A percentile compares a stretch with the other conserved stretches of the same genome.
These are phyloP conservation scores for Pedionomus torquatus DNA, from an alignment of 2,113 vertebrate genomes.

Conservation along the genomic window DNA sequence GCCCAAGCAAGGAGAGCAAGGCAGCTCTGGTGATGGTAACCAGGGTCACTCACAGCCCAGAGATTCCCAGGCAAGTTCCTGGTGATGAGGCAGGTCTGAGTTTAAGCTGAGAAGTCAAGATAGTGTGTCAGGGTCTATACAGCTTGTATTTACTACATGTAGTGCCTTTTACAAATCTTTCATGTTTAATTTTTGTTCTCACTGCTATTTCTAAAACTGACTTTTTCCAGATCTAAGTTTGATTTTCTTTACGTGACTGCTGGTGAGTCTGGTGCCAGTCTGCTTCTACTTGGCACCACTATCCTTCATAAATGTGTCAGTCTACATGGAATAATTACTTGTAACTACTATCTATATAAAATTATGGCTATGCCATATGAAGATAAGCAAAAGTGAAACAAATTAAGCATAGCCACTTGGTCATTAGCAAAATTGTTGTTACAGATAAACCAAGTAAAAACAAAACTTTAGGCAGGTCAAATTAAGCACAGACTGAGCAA, in stretches of 20 bases:
- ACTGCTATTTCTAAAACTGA: not conserved
- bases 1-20: not conserved
- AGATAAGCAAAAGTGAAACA: not conserved
- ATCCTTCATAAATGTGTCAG: not conserved
- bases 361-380: not conserved
- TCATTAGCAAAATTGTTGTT: not conserved
- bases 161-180: not conserved
- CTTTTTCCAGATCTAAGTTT: not conserved
- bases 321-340: not conserved
- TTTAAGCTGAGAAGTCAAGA: not conserved
- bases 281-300: not conserved
- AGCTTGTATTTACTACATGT: not conserved
- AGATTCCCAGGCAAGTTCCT: too few relatives aligned
- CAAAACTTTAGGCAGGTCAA: not conserved
- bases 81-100: not conserved
- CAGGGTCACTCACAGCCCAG: not conserved
- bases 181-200: not conserved
- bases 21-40: accelerated
- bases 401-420: not conserved
- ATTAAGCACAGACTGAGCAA: not conserved
- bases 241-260: not conserved
- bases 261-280: not conserved
- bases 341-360: not conserved
- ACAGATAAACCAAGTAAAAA: not conserved
- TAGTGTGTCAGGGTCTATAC: not conserved